Evolutionary conservation across 1,140 invertebrate species (phyloP), one percentile per base, ranked within the genome.

Genomic region (Ostrea denselamellosa): DNA sequence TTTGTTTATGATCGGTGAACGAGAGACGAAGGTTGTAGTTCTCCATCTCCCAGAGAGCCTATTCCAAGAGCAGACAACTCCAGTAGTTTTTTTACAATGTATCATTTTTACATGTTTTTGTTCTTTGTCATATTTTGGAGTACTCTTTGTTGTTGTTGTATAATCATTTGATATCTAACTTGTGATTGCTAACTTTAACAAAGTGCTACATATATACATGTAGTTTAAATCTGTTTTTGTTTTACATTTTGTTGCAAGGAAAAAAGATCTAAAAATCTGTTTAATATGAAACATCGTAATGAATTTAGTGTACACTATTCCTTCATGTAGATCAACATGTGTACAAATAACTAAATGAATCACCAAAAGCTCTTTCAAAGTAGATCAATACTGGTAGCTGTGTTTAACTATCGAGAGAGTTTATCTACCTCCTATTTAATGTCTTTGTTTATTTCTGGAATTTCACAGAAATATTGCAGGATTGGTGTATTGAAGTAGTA

Each of bases 11-110:
- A 34, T 71, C 68, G 28, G 68, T 71, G 68, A 71, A 71, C 8
- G 28, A 71, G 68, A 71, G 68, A 71, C 10, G 65, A 71, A 71
- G 68, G 68, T 71, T 71, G 68, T 71, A 71, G 28, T 71, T 71
- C 68, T 71, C 68, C 25, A 71, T 62, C 56, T 62, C 17, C 56
- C 8, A 71, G 68, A 71, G 68, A 71, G 68, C 68, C 68, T 34
- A 71, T 71, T 71, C 68, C 68, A 71, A 71, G 68, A 14, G 28
- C 17, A 71, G 68, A 71, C 22, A 71, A 71, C 68, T 71, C 58
- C 58, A 19, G 25, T 71, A 71, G 25, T 25, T 71, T 71, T 71
- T 71, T 34, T 28, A 28, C 25, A 71, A 25, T 28, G 25, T 28
- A 71, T 9, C 2, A 7, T 62, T 62, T 62, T 71, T 28, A 3